Conservation (phyloP, 2,113 vertebrate species). For the Upupa epops region DNA sequence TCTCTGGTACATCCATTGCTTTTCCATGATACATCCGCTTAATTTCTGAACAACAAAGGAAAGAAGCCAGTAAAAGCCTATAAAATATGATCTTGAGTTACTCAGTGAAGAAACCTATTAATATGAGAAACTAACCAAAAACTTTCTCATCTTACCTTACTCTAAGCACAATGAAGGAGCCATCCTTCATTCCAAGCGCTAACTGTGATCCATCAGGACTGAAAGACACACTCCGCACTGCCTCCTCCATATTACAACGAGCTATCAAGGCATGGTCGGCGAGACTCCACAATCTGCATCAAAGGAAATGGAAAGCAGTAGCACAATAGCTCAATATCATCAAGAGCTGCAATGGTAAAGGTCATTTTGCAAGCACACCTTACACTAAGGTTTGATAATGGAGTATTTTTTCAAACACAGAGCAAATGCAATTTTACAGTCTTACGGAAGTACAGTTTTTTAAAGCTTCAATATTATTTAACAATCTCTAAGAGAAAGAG, state of each 20-base stretch:
- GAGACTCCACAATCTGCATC: slow-evolving; percentile 90
- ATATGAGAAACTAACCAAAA: background rate
- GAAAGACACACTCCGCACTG: slow-evolving; percentile 90
- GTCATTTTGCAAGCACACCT: background rate
- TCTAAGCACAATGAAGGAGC: slow-evolving; percentile 95
- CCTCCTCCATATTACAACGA: slow-evolving; percentile 97
- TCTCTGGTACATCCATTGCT: background rate
- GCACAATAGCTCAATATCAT: background rate
- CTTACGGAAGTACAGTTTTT: background rate
- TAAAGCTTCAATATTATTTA: background rate
- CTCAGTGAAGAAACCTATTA: background rate
- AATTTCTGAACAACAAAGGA: background rate
- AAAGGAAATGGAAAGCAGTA: background rate
- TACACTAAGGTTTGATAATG: background rate
- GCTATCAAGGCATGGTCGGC: slow-evolving; percentile 92
- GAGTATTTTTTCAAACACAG: background rate
- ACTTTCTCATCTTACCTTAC: slow-evolving; percentile 88
- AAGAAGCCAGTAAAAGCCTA: background rate
- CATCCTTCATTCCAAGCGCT: slow-evolving; percentile 96
- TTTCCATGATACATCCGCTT: background rate
- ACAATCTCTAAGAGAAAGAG: background rate
- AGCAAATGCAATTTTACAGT: background rate
- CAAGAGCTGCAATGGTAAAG: background rate
- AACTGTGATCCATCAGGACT: slow-evolving; percentile 93
- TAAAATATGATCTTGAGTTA: background rate